Base-by-base conservation (phyloP, 1,140 invertebrate genomes). In the Drosophila arizonae region DNA sequence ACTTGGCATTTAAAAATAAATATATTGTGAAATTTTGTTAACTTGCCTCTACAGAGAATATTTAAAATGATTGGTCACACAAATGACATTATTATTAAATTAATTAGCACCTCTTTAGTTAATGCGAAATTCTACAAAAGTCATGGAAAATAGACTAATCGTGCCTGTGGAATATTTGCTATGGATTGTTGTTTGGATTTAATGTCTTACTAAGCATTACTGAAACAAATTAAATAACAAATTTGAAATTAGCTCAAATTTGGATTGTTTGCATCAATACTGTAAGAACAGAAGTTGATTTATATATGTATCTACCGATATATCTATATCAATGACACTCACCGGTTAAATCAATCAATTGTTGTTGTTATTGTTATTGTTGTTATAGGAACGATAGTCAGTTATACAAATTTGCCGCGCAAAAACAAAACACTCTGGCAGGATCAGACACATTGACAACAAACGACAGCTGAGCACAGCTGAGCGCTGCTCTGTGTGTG, bases 401-500 rank as follows among this genome's bases (percentile, higher is more conserved):
- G 52, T n/a, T 69, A 28, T 62, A 45, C 10, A 56, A 61, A 33
- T 24, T 61, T 73, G 63, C 54, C 69, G 69, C 46, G 63, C 67
- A 67, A 72, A 52, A 72, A 67, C 64, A 56, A 72, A 72, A 72
- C 63, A 68, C 56, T 62, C 43, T 33, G 51, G 50, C 64, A 72
- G 82, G 84, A 74, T 81, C 77, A 67, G 45, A 57, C 67, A 67
- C 72, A 85, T 79, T 85, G 80, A 85, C 72, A 85, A 86, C 81
- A 85, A 79, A 80, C 71, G 60, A 77, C 81, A 81, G 79, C 82
- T 79, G 68, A 64, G 72, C 68, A 78, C 81, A 86, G 82, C 82
- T 86, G 82, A 82, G 69, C 76, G 84, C 72, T 71, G 61, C 39
- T 43, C 33, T 39, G 36, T 39, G 36, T 36, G 8, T 50, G 30